These are phyloP conservation scores for Acipenser transmontanus DNA, from an alignment of 2,797 vertebrate genomes.

Conservation along the genomic window DNA sequence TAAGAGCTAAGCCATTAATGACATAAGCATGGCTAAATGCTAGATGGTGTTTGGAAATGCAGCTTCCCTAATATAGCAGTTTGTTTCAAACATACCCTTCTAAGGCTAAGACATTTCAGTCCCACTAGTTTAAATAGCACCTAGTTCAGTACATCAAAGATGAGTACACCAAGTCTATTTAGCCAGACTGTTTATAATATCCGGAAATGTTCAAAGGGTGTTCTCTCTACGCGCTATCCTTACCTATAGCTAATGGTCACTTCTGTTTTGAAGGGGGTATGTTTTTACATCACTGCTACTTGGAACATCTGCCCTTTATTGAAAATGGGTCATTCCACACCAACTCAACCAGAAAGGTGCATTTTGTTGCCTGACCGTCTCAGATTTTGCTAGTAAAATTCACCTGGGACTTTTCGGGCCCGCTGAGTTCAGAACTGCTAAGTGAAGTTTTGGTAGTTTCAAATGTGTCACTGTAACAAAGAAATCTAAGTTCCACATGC, in stretches of 20 bases:
- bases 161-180: slow-evolving; percentile 70
- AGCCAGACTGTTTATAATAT: slow-evolving; percentile 75
- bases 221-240: slow-evolving; percentile 40
- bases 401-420: too few relatives aligned
- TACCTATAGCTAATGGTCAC: slow-evolving; percentile 45
- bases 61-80: slow-evolving; percentile 77
- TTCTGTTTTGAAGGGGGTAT: slow-evolving; percentile 35
- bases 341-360: too few relatives aligned
- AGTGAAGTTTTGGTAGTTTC: too few relatives aligned
- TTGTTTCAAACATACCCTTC: slow-evolving; percentile 73
- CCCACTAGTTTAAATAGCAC: slow-evolving; percentile 75
- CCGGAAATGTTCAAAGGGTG: slow-evolving; percentile 54
- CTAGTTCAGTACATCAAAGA: slow-evolving; percentile 29
- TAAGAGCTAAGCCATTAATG: slow-evolving; percentile 56
- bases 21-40: slow-evolving; percentile 68
- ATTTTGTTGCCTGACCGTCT: too few relatives aligned
- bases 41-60: slow-evolving; percentile 70
- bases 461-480: too few relatives aligned
- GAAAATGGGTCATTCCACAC: slow-evolving; percentile 1
- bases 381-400: too few relatives aligned
- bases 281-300: slow-evolving; percentile 38
- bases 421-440: too few relatives aligned
- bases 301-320: slow-evolving; percentile 54
- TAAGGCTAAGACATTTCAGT: slow-evolving; percentile 76
- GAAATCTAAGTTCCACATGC: too few relatives aligned